Evolutionary conservation across 2,113 vertebrate species (phyloP).

Genomic region (Hemicordylus capensis): DNA sequence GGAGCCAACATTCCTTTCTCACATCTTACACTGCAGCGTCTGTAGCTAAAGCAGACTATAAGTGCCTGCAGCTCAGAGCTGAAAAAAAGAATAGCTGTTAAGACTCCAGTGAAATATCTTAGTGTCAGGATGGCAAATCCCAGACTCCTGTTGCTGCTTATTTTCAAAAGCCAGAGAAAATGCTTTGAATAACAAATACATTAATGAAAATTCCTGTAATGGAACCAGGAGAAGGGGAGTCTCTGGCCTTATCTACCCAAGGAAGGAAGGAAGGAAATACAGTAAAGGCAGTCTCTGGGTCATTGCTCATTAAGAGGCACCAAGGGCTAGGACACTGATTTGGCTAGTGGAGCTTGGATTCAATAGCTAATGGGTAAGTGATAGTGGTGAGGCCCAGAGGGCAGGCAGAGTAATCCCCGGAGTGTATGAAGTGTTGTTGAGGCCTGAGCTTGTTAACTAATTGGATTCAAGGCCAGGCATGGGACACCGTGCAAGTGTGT

Average conservation of each 20-base stretch:
- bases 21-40: not conserved
- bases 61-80: not conserved
- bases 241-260: not conserved
- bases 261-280: not conserved
- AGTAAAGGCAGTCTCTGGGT: not conserved
- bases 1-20: not conserved
- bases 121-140: not conserved
- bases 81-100: not conserved
- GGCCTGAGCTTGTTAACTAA: not conserved
- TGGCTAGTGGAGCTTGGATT: not conserved
- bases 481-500: not conserved
- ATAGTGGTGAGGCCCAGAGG: not conserved
- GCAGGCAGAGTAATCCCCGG: not conserved
- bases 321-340: not conserved
- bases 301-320: not conserved
- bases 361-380: not conserved
- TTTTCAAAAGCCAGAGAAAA: conserved; percentile 16
- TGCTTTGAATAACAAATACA: not conserved
- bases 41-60: not conserved
- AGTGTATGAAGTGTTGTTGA: not conserved
- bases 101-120: not conserved
- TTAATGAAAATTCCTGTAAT: not conserved
- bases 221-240: not conserved
- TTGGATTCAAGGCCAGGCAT: conserved; percentile 3
- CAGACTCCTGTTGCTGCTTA: not conserved